These are phyloP conservation scores for Oryzias dopingdopingensis DNA, from an alignment of 2,797 vertebrate genomes.

Conservation along the genomic window DNA sequence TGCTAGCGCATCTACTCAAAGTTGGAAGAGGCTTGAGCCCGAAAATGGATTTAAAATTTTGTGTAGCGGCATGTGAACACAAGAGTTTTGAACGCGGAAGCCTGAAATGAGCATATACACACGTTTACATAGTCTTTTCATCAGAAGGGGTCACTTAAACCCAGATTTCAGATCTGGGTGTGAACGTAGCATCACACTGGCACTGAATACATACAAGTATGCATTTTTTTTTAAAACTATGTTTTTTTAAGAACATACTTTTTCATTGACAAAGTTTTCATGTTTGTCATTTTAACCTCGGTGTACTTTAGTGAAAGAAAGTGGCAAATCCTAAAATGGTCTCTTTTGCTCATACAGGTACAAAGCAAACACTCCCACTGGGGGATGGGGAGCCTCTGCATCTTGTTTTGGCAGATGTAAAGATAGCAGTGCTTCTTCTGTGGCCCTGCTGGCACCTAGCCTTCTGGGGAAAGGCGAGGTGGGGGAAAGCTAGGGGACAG, in stretches of 20 bases:
- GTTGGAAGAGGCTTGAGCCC: too few relatives aligned
- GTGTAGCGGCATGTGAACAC: too few relatives aligned
- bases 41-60: too few relatives aligned
- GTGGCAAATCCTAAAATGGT: slow-evolving; percentile 24
- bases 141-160: too few relatives aligned
- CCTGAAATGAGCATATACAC: too few relatives aligned
- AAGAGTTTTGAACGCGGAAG: too few relatives aligned
- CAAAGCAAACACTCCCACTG: slow-evolving; percentile 41
- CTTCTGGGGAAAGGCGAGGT: slow-evolving; percentile 56
- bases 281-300: slow-evolving; percentile 17
- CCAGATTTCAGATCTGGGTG: too few relatives aligned
- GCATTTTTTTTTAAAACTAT: not conserved
- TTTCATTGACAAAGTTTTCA: not conserved
- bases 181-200: too few relatives aligned
- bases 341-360: slow-evolving; percentile 17
- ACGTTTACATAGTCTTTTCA: too few relatives aligned
- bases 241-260: slow-evolving; percentile 15
- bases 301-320: slow-evolving; percentile 16
- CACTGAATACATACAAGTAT: too few relatives aligned
- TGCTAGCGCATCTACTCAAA: too few relatives aligned
- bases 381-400: slow-evolving; percentile 51
- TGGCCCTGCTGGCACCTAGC: slow-evolving; percentile 57
- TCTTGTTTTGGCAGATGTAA: slow-evolving; percentile 66
- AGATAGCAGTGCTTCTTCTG: slow-evolving; percentile 52
- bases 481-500: slow-evolving; percentile 60